A percentile compares a stretch with the other conserved stretches of the same genome.
Evolutionary conservation across 2,113 vertebrate species (phyloP).

Genomic region (Callithrix jacchus): DNA sequence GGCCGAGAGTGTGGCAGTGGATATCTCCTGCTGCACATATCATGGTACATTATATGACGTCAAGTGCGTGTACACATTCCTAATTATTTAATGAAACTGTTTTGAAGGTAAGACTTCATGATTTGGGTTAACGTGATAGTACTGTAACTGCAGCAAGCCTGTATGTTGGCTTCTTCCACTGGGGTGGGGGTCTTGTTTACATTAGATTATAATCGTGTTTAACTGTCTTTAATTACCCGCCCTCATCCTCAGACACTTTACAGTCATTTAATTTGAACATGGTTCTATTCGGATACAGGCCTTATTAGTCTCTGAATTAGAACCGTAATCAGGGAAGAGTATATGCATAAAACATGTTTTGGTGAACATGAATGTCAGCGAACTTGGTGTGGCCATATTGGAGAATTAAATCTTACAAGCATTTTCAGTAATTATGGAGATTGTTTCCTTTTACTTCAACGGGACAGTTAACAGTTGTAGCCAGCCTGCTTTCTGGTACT

Average conservation of each 20-base stretch:
- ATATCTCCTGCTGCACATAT: background rate
- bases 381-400: constrained; percentile 53
- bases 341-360: constrained; percentile 48
- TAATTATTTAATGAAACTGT: constrained; percentile 6
- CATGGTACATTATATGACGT: background rate
- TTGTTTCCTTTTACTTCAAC: constrained; percentile 50
- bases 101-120: constrained; percentile 45
- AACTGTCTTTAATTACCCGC: constrained; percentile 37
- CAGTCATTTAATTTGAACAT: constrained; percentile 60
- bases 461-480: constrained; percentile 43
- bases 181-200: constrained; percentile 15
- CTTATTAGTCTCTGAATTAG: constrained; percentile 59
- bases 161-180: background rate
- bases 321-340: constrained; percentile 46
- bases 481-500: constrained; percentile 31
- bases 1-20: constrained; percentile 49
- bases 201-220: constrained; percentile 42
- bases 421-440: constrained; percentile 33
- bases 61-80: background rate
- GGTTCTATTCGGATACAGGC: constrained; percentile 43
- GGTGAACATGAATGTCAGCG: constrained; percentile 42
- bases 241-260: constrained; percentile 38
- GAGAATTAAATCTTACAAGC: constrained; percentile 57
- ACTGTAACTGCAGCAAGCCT: background rate
- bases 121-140: background rate